Evolutionary conservation across 1,140 invertebrate genomes (phyloP).

Genomic region (Heterodera schachtii): DNA sequence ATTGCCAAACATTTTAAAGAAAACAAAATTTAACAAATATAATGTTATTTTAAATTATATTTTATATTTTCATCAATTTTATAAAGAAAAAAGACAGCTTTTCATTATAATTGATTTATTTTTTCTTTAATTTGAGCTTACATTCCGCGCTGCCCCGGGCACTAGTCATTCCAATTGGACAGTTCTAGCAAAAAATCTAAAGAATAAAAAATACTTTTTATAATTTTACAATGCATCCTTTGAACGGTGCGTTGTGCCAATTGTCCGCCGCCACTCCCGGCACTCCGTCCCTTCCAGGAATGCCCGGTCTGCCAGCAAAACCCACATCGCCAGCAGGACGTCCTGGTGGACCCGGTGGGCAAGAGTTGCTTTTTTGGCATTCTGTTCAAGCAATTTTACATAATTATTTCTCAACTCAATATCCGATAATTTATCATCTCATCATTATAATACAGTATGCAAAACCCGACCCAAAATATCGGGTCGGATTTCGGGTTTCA

Average conservation of each 20-base stretch:
- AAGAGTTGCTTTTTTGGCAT: not conserved
- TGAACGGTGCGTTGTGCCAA: conserved; percentile 25
- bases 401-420: too few relatives aligned
- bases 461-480: too few relatives aligned
- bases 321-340: not conserved
- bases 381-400: not conserved
- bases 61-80: too few relatives aligned
- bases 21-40: too few relatives aligned
- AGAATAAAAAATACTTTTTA: not conserved
- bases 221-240: conserved; percentile 42
- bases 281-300: conserved; percentile 33
- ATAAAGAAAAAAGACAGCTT: too few relatives aligned
- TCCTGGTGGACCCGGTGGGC: not conserved
- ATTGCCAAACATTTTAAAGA: too few relatives aligned
- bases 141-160: conserved; percentile 39
- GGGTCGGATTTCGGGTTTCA: too few relatives aligned
- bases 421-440: too few relatives aligned
- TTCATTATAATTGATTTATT: too few relatives aligned
- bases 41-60: too few relatives aligned
- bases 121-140: too few relatives aligned
- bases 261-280: conserved; percentile 42
- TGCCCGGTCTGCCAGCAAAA: not conserved
- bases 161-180: conserved; percentile 40
- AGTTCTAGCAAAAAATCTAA: conserved; percentile 35
- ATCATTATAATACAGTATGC: too few relatives aligned